phyloP scores from a whole-genome alignment of 2,888 invertebrate genomes.

The Apotomis betuletana region DNA sequence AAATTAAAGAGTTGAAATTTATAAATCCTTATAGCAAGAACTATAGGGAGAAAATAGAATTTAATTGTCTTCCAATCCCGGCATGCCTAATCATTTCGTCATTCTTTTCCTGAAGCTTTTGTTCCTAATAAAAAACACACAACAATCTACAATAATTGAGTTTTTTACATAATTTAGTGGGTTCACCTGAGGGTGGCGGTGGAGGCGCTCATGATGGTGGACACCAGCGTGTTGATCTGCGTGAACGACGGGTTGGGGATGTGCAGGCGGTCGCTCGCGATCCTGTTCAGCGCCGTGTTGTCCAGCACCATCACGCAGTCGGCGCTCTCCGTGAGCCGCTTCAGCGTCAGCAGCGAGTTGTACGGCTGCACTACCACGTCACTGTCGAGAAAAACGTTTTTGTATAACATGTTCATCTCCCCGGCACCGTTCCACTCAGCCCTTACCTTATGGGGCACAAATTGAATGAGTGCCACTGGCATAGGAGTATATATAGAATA shows the following conservation, averaged over 20 bases:
- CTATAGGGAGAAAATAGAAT: no score
- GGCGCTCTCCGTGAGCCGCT: conserved; percentile 96
- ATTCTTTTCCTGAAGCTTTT: no score
- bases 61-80: no score
- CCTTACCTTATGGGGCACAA: no score
- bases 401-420: neutral
- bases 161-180: neutral
- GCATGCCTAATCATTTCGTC: no score
- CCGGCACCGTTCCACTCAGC: no score
- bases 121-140: no score
- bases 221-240: conserved; percentile 98
- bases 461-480: no score
- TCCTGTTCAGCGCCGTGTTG: conserved; percentile 97
- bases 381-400: conserved; percentile 73
- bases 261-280: conserved; percentile 95
- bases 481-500: no score
- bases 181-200: conserved; percentile 94
- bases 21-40: no score
- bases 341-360: conserved; percentile 96
- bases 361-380: conserved; percentile 99
- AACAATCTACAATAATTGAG: no score
- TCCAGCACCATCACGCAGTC: conserved; percentile 99
- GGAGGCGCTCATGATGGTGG: conserved; percentile 99
- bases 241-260: conserved; percentile 98
- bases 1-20: no score